Evolutionary conservation across 2,113 vertebrate genomes (phyloP).

Genomic region (Pica pica): DNA sequence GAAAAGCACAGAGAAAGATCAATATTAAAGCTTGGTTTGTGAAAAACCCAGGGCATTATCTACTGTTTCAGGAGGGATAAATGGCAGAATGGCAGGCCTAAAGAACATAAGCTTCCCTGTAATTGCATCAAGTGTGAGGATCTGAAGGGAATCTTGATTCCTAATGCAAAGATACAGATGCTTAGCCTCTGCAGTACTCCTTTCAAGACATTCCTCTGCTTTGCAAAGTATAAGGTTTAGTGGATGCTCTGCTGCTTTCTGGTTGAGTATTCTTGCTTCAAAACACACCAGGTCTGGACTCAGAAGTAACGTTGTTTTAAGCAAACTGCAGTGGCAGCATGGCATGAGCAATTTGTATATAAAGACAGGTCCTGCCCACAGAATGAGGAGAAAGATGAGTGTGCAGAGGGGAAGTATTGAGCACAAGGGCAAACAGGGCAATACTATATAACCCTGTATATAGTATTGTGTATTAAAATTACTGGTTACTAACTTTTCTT

Average conservation of each 20-base stretch:
- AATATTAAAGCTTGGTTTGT: slow-evolving; percentile 5
- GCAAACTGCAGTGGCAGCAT: not conserved
- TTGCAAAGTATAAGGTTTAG: not conserved
- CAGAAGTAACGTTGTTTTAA: not conserved
- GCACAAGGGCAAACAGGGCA: not conserved
- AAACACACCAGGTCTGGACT: not conserved
- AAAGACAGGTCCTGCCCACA: not conserved
- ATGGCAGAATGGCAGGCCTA: not conserved
- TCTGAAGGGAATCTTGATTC: slow-evolving; percentile 20
- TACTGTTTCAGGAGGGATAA: slow-evolving; percentile 17
- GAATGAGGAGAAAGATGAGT: not conserved
- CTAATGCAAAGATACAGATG: not conserved
- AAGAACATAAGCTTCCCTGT: slow-evolving; percentile 16
- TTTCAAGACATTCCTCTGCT: not conserved
- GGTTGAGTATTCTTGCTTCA: not conserved
- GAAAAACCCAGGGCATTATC: slow-evolving; percentile 10
- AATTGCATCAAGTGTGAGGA: slow-evolving; percentile 9
- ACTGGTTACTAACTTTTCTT: not conserved
- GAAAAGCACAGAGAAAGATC: slow-evolving; percentile 4
- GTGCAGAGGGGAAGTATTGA: not conserved
- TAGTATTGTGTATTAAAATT: not conserved
- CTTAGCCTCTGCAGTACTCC: not conserved
- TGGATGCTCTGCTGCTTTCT: not conserved
- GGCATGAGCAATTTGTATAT: not conserved
- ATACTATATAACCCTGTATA: not conserved